Evolutionary conservation across 1,140 invertebrate species (phyloP).

Genomic region (Scaptodrosophila lebanonensis): DNA sequence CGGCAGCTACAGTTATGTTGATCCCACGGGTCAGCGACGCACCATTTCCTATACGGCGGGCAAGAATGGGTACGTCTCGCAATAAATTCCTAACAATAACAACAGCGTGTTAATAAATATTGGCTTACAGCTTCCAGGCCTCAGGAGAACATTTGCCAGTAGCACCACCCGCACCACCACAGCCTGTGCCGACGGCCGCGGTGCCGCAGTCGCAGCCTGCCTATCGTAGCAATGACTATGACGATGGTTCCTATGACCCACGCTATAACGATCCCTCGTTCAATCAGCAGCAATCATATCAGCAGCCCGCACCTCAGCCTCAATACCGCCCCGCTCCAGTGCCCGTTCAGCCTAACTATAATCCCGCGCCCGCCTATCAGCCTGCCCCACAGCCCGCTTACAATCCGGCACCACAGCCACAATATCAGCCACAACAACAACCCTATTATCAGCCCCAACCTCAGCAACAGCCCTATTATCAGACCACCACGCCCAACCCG

Average conservation of each 20-base stretch:
- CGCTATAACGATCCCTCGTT: constrained; percentile 74
- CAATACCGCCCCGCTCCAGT: constrained; percentile 44
- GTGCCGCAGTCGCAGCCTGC: constrained; percentile 75
- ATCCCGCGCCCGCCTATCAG: constrained; percentile 69
- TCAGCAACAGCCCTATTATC: constrained; percentile 73
- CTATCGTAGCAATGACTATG: constrained; percentile 78
- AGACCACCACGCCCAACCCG: constrained; percentile 82
- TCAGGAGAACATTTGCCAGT: constrained; percentile 87
- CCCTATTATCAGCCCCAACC: constrained; percentile 76
- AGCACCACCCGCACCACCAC: constrained; percentile 81
- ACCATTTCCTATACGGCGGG: constrained; percentile 91
- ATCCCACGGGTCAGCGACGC: constrained; percentile 87
- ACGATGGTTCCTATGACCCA: constrained; percentile 79
- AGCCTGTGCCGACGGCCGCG: constrained; percentile 78
- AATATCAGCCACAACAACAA: constrained; percentile 72
- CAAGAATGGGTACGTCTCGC: constrained; percentile 84
- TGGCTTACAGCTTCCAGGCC: constrained; percentile 81
- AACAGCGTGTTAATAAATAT: background rate
- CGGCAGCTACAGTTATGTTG: constrained; percentile 91
- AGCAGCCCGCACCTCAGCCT: constrained; percentile 65
- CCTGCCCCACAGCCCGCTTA: constrained; percentile 72
- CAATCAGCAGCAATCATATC: constrained; percentile 70
- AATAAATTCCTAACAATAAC: background rate
- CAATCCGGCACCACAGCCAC: constrained; percentile 76
- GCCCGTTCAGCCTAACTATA: constrained; percentile 1